Evolutionary conservation across 2,888 invertebrate genomes (phyloP).

Genomic region (Orchesellides sinensis): DNA sequence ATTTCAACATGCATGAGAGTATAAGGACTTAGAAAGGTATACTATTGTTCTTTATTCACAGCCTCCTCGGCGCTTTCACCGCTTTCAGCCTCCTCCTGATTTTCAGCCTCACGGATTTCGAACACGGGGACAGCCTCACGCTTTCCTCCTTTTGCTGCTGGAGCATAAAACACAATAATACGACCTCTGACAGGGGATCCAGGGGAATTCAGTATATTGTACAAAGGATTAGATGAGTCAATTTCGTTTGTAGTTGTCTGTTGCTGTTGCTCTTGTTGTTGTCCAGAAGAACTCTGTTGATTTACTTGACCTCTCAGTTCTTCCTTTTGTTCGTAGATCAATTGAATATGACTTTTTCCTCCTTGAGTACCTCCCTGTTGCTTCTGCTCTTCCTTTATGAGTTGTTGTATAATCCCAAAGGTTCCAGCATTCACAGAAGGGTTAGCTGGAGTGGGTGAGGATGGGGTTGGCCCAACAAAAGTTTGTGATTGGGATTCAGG

Average conservation of each 20-base stretch:
- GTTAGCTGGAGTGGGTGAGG: background rate
- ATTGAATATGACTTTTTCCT: conserved; percentile 29
- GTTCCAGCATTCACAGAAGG: background rate
- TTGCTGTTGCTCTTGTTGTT: background rate
- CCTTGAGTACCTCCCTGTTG: background rate
- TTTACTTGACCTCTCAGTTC: background rate
- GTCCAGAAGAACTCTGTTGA: background rate
- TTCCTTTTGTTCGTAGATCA: conserved; percentile 34
- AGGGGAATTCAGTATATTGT: background rate
- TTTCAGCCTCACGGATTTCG: conserved; percentile 7
- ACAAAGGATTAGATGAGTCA: background rate
- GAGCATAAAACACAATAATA: conserved; percentile 44
- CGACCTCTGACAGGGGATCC: conserved; percentile 19
- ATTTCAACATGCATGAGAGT: too few species aligned
- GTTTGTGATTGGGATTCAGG: background rate
- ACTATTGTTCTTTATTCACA: background rate
- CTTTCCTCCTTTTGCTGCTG: conserved; percentile 22
- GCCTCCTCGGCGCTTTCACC: background rate
- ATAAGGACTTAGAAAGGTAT: background rate
- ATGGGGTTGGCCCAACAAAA: background rate
- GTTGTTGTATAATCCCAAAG: conserved; percentile 27
- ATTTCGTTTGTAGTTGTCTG: background rate
- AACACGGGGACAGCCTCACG: conserved; percentile 26
- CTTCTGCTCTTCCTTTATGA: conserved; percentile 7
- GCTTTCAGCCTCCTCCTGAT: background rate